A percentile compares a stretch with the other conserved stretches of the same genome.
phyloP scores from a whole-genome alignment of 2,113 vertebrate species.

The Taxidea taxus region DNA sequence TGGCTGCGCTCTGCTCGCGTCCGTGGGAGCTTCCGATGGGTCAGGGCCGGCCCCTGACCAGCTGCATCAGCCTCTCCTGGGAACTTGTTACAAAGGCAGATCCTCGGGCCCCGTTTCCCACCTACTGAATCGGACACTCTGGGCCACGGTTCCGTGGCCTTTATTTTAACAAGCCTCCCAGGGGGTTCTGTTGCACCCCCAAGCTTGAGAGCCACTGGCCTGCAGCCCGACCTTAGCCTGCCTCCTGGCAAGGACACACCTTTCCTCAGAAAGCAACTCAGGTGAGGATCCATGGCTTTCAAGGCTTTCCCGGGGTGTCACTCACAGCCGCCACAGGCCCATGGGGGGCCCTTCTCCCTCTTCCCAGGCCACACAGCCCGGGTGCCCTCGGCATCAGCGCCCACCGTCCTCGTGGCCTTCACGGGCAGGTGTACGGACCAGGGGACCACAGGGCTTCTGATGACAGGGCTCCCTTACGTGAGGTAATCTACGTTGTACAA shows the following conservation, averaged over 20 bases:
- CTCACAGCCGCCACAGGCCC: not conserved
- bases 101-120: not conserved
- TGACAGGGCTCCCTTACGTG: not conserved
- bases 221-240: not conserved
- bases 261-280: not conserved
- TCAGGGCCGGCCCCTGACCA: not conserved
- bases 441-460: not conserved
- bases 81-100: not conserved
- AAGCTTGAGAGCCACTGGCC: not conserved
- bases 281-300: not conserved
- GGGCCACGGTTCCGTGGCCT: no score
- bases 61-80: not conserved
- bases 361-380: not conserved
- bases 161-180: not conserved
- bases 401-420: not conserved
- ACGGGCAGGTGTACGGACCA: no score
- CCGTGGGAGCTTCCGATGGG: not conserved
- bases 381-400: no score
- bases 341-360: not conserved
- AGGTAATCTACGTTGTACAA: not conserved
- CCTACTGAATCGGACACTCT: not conserved
- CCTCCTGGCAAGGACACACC: not conserved
- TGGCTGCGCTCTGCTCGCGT: not conserved
- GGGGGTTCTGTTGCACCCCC: not conserved
- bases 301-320: not conserved